phyloP scores from a whole-genome alignment of 2,888 invertebrate species.

The Yponomeuta malinellus region DNA sequence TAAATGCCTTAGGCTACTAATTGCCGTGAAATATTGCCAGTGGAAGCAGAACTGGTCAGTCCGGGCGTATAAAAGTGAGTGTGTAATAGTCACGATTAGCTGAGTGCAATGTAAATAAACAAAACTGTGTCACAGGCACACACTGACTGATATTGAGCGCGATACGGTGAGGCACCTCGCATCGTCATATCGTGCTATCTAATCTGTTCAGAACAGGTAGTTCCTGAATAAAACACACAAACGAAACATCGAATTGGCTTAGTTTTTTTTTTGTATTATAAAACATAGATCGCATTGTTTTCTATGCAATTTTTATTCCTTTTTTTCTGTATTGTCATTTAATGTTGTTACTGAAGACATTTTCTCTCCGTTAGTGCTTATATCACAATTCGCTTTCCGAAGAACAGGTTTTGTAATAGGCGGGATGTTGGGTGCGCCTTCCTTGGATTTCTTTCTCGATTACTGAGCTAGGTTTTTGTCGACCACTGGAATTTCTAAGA shows the following conservation, averaged over 20 bases:
- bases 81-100: background rate
- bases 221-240: background rate
- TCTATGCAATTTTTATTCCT: too few species aligned
- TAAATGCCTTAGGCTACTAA: background rate
- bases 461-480: background rate
- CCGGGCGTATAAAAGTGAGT: background rate
- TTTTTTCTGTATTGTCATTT: background rate
- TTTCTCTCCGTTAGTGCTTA: background rate
- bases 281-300: too few species aligned
- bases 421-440: slow-evolving; percentile 1
- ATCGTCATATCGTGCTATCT: background rate
- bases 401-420: background rate
- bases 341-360: background rate
- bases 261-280: background rate
- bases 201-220: background rate
- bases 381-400: slow-evolving; percentile 1
- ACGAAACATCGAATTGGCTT: background rate
- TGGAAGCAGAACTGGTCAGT: background rate
- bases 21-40: background rate
- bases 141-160: background rate
- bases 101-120: background rate
- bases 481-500: background rate
- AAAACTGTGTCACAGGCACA: background rate
- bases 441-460: background rate
- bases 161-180: background rate